Conservation (phyloP, 2,797 vertebrate species). For the Onychomys arenicola region DNA sequence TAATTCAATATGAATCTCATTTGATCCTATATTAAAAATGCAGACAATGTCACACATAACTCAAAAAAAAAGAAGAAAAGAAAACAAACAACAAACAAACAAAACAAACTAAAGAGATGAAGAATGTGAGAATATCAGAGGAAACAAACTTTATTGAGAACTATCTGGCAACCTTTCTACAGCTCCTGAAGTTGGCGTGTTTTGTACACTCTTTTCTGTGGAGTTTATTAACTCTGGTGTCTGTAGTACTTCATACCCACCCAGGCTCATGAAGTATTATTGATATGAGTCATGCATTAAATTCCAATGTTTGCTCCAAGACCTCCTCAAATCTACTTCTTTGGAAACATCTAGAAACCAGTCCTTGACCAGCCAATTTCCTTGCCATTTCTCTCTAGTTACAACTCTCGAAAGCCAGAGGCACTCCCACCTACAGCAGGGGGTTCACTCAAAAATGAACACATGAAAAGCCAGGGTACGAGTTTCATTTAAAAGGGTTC, state of each 20-base stretch:
- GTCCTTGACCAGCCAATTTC: background rate
- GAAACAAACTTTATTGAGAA: background rate
- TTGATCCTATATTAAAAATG: conserved; percentile 67
- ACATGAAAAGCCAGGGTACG: background rate
- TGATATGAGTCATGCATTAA: background rate
- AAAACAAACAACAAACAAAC: background rate
- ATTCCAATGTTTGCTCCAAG: background rate
- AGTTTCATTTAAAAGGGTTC: background rate
- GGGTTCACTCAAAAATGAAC: conserved; percentile 13
- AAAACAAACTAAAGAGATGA: background rate
- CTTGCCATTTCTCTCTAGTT: background rate
- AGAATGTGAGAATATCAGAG: background rate
- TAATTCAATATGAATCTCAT: conserved; percentile 58
- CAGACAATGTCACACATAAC: conserved; percentile 53
- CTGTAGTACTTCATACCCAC: background rate
- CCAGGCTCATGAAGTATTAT: background rate
- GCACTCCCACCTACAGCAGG: background rate
- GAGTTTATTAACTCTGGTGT: background rate
- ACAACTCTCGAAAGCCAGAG: background rate
- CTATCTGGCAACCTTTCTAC: background rate
- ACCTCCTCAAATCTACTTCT: background rate
- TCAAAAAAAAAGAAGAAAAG: background rate
- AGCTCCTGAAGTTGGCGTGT: background rate
- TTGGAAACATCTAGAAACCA: background rate
- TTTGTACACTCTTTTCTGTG: background rate